phyloP scores from a whole-genome alignment of 2,888 invertebrate genomes.

The Drosophila putrida region DNA sequence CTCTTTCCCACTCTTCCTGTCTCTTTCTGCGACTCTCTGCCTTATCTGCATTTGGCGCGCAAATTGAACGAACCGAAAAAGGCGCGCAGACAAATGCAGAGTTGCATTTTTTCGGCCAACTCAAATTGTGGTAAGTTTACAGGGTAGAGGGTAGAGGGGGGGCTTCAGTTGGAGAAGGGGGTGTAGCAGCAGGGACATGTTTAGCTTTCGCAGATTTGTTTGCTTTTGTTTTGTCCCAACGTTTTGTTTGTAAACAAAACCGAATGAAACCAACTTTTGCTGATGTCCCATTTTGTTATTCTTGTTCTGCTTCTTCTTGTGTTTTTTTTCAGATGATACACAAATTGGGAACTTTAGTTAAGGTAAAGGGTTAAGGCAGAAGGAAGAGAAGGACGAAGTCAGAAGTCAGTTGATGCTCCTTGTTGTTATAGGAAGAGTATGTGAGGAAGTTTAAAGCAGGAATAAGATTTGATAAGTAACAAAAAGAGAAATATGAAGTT shows the following conservation, averaged over 20 bases:
- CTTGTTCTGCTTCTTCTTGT: neutral
- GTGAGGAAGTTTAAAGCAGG: too few species aligned
- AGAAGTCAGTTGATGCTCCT: neutral
- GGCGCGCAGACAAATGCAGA: conserved; percentile 75
- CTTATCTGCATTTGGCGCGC: conserved; percentile 75
- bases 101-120: conserved; percentile 65
- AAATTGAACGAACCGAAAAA: conserved; percentile 63
- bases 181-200: neutral
- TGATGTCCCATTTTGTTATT: conserved; percentile 61
- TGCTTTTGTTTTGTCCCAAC: conserved; percentile 56
- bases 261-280: conserved; percentile 64
- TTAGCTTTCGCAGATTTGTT: conserved; percentile 62
- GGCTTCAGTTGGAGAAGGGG: neutral
- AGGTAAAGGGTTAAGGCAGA: conserved; percentile 6
- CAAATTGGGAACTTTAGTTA: neutral
- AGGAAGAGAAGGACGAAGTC: neutral
- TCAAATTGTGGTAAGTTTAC: conserved; percentile 15
- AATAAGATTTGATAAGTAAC: neutral
- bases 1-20: neutral
- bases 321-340: neutral
- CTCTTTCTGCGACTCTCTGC: conserved; percentile 18
- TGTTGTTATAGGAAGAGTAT: neutral
- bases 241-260: conserved; percentile 54
- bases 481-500: neutral
- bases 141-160: neutral